Evolutionary conservation across 2,888 invertebrate genomes (phyloP), one percentile per base, ranked within the genome.

Genomic region (Agrotis segetum): DNA sequence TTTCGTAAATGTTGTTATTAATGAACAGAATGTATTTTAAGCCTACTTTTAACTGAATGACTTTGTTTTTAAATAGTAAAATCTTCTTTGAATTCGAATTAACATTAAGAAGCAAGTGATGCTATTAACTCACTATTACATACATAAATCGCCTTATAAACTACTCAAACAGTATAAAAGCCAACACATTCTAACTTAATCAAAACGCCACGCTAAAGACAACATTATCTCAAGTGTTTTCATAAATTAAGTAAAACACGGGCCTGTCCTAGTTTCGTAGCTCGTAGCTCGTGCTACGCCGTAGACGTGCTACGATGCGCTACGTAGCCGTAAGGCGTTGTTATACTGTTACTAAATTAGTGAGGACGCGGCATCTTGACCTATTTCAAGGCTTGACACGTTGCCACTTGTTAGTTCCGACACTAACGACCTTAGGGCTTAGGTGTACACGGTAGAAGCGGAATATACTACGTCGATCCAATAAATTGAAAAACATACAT

Each of bases 311-410:
- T 85, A 86, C 85, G 83, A 62, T 40, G 82, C 80, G 82, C 84
- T 77, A 74, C 87, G 85, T 90, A 90, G 92, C 92, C 90, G 88
- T 82, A 87, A 89, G 92, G 90, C 90, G 89, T 87, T 88, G 90
- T 90, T 90, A 91, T 84, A 85, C 88, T 77, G 88, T 92, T 88
- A 91, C 90, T 88, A 88, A 90, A 92, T 92, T 91, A 91, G 88
- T 85, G 89, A 87, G 87, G 87, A 91, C 91, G 90, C 82, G 88
- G 87, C 89, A 88, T 91, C 93, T 93, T 93, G 93, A 93, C 93
- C 93, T 89, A 92, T 88, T 93, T 91, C 85, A 89, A 86, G 85
- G 87, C 87, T 79, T 85, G 85, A 88, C 91, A 89, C 88, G 91
- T 89, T 88, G 88, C 84, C 88, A 87, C 91, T 91, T 89, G 92